Percentiles rank a stretch among this genome's conserved stretches.
Evolutionary conservation across 2,888 invertebrate genomes (phyloP).

Genomic region (Helleia helle): DNA sequence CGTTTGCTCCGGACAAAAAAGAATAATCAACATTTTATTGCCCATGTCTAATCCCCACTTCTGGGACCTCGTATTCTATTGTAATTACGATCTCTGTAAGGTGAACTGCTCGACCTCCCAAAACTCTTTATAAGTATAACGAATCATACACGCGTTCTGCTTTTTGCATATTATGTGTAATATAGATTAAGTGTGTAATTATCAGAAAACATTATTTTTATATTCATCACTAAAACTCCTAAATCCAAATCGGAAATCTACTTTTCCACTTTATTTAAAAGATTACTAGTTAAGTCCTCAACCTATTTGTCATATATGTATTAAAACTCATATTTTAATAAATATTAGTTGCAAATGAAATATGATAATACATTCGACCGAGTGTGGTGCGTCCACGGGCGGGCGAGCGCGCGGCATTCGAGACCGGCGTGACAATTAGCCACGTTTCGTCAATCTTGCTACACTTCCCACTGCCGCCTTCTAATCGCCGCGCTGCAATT

Average conservation of each 20-base stretch:
- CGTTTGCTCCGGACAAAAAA: conserved; percentile 7
- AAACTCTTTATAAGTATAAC: not conserved
- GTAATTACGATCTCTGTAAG: conserved; percentile 24
- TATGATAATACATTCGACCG: conserved; percentile 32
- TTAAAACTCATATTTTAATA: too few species aligned
- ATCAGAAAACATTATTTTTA: too few species aligned
- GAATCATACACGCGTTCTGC: conserved; percentile 1
- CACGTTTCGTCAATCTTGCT: conserved; percentile 45
- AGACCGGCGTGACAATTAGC: conserved; percentile 45
- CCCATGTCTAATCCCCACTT: conserved; percentile 40
- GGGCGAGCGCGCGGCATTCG: conserved; percentile 40
- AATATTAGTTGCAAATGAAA: too few species aligned
- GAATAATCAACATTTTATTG: conserved; percentile 34
- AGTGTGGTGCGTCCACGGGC: conserved; percentile 37
- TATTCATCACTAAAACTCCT: too few species aligned
- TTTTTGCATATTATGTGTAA: conserved; percentile 2
- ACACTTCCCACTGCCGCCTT: conserved; percentile 43
- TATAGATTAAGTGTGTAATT: too few species aligned
- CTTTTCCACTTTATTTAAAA: too few species aligned
- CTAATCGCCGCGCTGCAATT: conserved; percentile 19
- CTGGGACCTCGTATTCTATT: conserved; percentile 40
- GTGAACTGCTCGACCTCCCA: conserved; percentile 2
- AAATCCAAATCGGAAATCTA: too few species aligned
- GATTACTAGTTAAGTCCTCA: too few species aligned
- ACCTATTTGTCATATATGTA: too few species aligned